A percentile compares a stretch with the other conserved stretches of the same genome.
phyloP scores from a whole-genome alignment of 2,888 invertebrate species.

The Pyrocoelia pectoralis region DNA sequence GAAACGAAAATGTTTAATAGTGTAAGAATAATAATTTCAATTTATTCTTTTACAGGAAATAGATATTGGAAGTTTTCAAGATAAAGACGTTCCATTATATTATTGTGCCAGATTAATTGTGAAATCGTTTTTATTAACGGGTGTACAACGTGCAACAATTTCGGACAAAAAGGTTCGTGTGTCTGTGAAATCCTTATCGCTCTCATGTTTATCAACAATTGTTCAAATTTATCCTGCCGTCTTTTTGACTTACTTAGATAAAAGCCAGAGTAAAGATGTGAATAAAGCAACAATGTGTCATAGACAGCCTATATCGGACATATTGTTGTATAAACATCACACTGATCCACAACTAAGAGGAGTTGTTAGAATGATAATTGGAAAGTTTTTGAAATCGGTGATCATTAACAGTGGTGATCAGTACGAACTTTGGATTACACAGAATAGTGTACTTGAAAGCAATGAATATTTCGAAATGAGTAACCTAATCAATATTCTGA shows the following conservation, averaged over 20 bases:
- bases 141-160: conserved; percentile 65
- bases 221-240: conserved; percentile 77
- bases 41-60: conserved; percentile 60
- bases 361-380: conserved; percentile 71
- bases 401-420: conserved; percentile 66
- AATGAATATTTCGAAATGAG: conserved; percentile 60
- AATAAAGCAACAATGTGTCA: conserved; percentile 40
- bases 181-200: conserved; percentile 88
- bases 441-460: conserved; percentile 41
- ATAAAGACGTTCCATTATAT: conserved; percentile 71
- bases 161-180: conserved; percentile 83
- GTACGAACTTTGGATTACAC: conserved; percentile 61
- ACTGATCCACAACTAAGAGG: conserved; percentile 85
- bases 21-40: not conserved
- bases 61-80: conserved; percentile 72
- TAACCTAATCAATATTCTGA: conserved; percentile 63
- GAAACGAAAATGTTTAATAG: too few relatives aligned
- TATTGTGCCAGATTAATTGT: conserved; percentile 78
- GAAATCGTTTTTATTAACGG: conserved; percentile 77
- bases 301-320: conserved; percentile 72
- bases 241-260: conserved; percentile 72
- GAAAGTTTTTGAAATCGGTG: conserved; percentile 70
- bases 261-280: conserved; percentile 58
- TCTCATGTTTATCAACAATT: conserved; percentile 81
- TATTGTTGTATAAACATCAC: conserved; percentile 75